These are phyloP conservation scores for Poliocrania exsul DNA, from an alignment of 2,797 vertebrate genomes.

Conservation along the genomic window DNA sequence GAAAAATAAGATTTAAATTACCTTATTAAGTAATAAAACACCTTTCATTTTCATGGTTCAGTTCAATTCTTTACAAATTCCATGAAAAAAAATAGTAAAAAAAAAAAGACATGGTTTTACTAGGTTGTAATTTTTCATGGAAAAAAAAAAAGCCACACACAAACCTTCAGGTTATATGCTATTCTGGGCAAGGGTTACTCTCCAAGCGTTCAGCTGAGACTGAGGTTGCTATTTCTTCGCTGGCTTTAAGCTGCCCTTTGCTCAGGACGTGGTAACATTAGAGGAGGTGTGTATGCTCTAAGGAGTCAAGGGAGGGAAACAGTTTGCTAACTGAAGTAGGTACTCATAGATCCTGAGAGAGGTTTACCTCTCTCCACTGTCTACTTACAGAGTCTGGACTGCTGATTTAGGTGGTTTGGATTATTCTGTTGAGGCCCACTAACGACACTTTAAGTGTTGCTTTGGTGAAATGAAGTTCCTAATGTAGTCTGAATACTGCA, in stretches of 20 bases:
- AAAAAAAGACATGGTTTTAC: background rate
- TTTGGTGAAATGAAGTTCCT: background rate
- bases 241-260: background rate
- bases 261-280: background rate
- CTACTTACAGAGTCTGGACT: constrained; percentile 14
- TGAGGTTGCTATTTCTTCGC: background rate
- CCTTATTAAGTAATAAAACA: background rate
- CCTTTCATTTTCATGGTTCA: background rate
- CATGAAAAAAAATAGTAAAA: background rate
- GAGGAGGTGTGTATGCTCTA: background rate
- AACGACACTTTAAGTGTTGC: background rate
- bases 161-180: background rate
- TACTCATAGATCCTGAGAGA: background rate
- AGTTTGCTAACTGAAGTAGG: constrained; percentile 8
- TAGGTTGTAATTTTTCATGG: background rate
- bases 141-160: fast-evolving
- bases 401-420: constrained; percentile 32
- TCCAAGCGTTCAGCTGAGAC: background rate
- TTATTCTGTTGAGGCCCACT: constrained; percentile 4
- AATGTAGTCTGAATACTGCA: constrained; percentile 6
- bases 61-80: background rate
- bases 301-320: background rate
- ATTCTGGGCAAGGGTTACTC: background rate
- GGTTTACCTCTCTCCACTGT: background rate
- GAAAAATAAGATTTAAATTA: background rate